phyloP scores from a whole-genome alignment of 2,888 invertebrate genomes.

The Mimachlamys varia region DNA sequence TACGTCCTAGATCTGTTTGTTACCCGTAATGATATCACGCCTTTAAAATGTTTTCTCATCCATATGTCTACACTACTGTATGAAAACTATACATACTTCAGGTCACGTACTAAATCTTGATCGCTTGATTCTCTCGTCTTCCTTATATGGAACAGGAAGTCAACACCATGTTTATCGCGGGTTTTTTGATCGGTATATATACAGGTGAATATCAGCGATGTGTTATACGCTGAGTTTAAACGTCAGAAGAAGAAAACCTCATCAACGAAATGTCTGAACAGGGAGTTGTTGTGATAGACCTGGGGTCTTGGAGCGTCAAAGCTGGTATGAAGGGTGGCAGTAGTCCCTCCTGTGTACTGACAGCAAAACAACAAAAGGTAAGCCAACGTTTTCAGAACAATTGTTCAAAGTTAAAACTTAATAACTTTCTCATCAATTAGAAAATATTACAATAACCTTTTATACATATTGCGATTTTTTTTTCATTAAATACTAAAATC shows the following conservation, averaged over 20 bases:
- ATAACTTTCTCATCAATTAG: too few relatives aligned
- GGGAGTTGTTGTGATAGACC: constrained; percentile 9
- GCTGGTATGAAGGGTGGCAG: background rate
- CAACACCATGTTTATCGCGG: constrained; percentile 4
- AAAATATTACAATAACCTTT: too few relatives aligned
- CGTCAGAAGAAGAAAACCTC: background rate
- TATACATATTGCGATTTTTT: too few relatives aligned
- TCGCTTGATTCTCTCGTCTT: background rate
- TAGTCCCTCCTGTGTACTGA: background rate
- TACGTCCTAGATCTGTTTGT: too few relatives aligned
- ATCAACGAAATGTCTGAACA: background rate
- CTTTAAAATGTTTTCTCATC: too few relatives aligned
- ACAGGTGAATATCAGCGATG: background rate
- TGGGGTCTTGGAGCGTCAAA: background rate
- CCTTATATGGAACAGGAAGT: background rate
- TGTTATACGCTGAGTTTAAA: background rate
- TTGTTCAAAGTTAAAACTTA: too few relatives aligned
- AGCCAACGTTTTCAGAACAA: background rate
- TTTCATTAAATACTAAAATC: too few relatives aligned
- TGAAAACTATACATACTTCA: background rate
- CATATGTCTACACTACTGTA: background rate
- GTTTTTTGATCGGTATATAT: background rate
- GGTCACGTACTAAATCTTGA: background rate
- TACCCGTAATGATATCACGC: too few relatives aligned
- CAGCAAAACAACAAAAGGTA: constrained; percentile 5